Conservation (phyloP, 2,888 invertebrate species). For the Melanchra persicariae region DNA sequence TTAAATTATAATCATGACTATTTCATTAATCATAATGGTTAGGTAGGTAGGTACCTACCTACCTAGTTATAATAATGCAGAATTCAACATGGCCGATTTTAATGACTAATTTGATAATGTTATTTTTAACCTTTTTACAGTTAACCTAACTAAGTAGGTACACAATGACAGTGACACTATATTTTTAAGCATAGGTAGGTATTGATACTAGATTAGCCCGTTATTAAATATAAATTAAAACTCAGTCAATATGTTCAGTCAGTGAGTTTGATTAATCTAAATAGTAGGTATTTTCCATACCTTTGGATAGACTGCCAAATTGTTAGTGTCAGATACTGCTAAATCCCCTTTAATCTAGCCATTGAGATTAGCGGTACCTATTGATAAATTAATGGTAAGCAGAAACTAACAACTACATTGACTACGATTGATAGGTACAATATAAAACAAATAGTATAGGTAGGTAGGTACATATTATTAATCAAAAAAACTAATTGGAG, state of each 20-base stretch:
- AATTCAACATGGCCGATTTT: not conserved
- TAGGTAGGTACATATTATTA: no score
- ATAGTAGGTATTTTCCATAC: constrained; percentile 2
- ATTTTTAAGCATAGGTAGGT: not conserved
- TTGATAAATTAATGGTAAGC: not conserved
- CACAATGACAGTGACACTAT: no score
- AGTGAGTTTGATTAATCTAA: not conserved
- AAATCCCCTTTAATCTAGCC: not conserved
- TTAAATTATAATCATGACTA: not conserved
- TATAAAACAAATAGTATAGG: no score
- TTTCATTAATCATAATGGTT: not conserved
- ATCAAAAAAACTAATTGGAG: no score
- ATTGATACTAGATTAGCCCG: not conserved
- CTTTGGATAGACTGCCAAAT: not conserved
- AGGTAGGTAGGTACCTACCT: no score
- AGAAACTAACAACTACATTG: not conserved
- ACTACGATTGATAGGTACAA: not conserved
- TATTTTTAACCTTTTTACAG: no score
- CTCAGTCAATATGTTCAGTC: not conserved
- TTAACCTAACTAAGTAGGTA: no score
- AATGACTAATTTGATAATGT: no score
- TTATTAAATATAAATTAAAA: constrained; percentile 29
- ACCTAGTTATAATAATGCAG: not conserved
- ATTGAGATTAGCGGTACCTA: not conserved
- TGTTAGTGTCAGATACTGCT: not conserved